Evolutionary conservation across 2,888 invertebrate genomes (phyloP).

Genomic region (Lasioglossum morio): DNA sequence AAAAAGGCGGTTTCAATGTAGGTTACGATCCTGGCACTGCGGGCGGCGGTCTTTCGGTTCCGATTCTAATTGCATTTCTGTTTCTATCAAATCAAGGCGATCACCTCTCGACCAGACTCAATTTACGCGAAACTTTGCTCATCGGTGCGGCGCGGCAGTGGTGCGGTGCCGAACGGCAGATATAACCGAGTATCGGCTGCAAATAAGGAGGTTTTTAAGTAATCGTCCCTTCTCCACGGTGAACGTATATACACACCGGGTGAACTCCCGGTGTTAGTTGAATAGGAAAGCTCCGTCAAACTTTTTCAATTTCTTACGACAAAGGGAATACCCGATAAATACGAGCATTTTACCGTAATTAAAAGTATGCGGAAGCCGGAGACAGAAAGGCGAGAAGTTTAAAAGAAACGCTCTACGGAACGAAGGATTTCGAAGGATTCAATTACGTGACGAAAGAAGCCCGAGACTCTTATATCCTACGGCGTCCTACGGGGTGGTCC

Average conservation of each 20-base stretch:
- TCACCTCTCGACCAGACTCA: constrained; percentile 22
- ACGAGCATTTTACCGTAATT: constrained; percentile 69
- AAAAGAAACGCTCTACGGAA: constrained; percentile 21
- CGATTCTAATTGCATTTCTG: constrained; percentile 40
- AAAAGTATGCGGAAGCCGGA: constrained; percentile 59
- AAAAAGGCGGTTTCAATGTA: constrained; percentile 3
- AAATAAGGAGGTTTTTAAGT: constrained; percentile 53
- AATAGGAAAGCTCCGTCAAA: constrained; percentile 57
- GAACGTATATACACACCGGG: background rate
- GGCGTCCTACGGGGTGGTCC: background rate
- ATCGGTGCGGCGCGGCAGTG: background rate
- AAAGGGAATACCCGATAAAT: constrained; percentile 73
- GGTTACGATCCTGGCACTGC: background rate
- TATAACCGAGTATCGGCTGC: constrained; percentile 31
- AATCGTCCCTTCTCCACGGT: constrained; percentile 23
- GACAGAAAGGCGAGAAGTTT: background rate
- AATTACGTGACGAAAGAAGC: constrained; percentile 23
- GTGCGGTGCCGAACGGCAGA: background rate
- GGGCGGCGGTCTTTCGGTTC: background rate
- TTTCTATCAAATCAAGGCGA: constrained; percentile 24
- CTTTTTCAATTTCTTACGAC: constrained; percentile 77
- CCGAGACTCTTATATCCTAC: constrained; percentile 5
- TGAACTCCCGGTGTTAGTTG: constrained; percentile 26
- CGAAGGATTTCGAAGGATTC: constrained; percentile 31
- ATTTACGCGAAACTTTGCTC: constrained; percentile 43